Base-by-base conservation (phyloP, 2,113 vertebrate species). In the Sylvilagus bachmani region DNA sequence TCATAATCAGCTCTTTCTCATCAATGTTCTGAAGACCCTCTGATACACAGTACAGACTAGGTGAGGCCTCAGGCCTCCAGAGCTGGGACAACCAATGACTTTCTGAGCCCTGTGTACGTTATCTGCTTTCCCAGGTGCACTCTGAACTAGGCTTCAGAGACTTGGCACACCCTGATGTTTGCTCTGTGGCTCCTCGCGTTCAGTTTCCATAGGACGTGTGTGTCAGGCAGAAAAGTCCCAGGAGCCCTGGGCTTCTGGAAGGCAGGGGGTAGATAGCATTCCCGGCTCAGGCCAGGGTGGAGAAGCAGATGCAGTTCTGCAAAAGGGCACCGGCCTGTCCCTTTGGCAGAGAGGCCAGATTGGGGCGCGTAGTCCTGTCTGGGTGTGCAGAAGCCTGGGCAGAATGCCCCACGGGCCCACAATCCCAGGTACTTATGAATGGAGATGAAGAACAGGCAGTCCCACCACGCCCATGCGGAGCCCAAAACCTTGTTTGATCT, bases 401-500 rank as follows among this genome's bases (percentile, higher is more conserved):
- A 85, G 84, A 16, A 24, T 5, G 66, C 55, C 91, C 58, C 0
- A 3, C 3, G 29, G 49, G 36, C 25, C 67, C 36, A 3, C 11
- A 6, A 16, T 73, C 75, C 38, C 49, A 44, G 36, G 33, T 19
- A 31, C 31, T 58, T 55, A 3, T 49, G 74, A 95, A 49, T 33
- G 29, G 31, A 86, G 77, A 81, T 25, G 58, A 64, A 36, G 77
- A 89, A 90, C 90, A 93, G 51, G 24, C 25, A 78, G 95, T 96
- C 31, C 58, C 49, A 5, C 62, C 2, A 22, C 64, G 62, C 33
- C 49, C 5, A 66, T 73, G 74, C 75, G 51, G 27, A 61, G n/a
- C 83, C 86, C 70, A 38, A 53, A 73, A 29, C 77, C 75, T 51
- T 61, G 36, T 95, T 95, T 96, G 88, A 95, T 93, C 86, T 96